A percentile compares a stretch with the other conserved stretches of the same genome.
Evolutionary conservation across 2,888 invertebrate genomes (phyloP).

Genomic region (Scrobipalpa costella): DNA sequence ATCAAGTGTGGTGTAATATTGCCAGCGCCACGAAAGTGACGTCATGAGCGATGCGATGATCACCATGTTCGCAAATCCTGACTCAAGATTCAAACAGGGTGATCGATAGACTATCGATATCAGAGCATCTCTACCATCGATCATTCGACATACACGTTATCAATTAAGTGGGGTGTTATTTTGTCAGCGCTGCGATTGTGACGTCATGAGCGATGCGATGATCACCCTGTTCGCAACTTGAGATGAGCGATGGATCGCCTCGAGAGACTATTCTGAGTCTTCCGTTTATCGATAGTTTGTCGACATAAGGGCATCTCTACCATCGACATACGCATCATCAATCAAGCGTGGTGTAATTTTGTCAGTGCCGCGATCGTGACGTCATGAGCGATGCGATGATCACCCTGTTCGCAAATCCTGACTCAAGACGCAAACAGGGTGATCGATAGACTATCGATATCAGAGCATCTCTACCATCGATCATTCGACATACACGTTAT

Average conservation of each 20-base stretch:
- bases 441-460: too few species aligned
- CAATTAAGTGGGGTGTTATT: not conserved
- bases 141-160: too few species aligned
- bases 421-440: too few species aligned
- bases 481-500: too few species aligned
- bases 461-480: not conserved
- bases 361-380: too few species aligned
- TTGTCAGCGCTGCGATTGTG: conserved; percentile 7
- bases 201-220: conserved; percentile 1
- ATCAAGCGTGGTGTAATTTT: too few species aligned
- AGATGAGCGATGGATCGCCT: conserved; percentile 6
- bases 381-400: too few species aligned
- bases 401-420: too few species aligned
- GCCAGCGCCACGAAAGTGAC: not conserved
- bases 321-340: too few species aligned
- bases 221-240: conserved; percentile 7
- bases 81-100: not conserved
- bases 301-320: too few species aligned
- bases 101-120: not conserved
- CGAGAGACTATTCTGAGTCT: too few species aligned
- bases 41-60: conserved; percentile 7
- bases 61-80: conserved; percentile 10
- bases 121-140: not conserved
- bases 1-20: conserved; percentile 2
- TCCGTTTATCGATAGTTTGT: too few species aligned